Evolutionary conservation across 2,113 vertebrate genomes (phyloP), one percentile per base, ranked within the genome.

Genomic region (Tupaia tana): DNA sequence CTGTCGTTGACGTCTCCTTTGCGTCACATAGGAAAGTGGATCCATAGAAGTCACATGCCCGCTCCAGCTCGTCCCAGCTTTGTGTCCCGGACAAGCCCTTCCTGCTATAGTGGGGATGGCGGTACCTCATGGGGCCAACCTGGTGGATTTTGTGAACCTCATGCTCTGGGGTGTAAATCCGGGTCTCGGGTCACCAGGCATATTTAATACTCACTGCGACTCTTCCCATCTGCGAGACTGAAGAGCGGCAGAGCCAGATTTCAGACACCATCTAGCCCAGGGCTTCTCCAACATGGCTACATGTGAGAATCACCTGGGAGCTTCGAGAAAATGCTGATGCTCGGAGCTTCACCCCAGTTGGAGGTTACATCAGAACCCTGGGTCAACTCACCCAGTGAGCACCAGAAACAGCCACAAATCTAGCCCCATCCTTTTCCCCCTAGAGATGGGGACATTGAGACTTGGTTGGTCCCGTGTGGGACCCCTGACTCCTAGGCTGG

Each of bases 401-500:
- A 9, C 74, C 5, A n/a, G 61, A 18, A 29, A 6, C 29, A 59
- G 18, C 59, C 80, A 19, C 13, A 27, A 52, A 58, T 19, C 8
- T 9, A 59, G 70, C 69, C 66, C 24, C 58, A 7, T 19, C n/a
- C 54, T 3, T 77, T 29, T n/a, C 0, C 66, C 52, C 78, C 20
- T 19, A 71, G 18, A 25, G 18, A 25, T 7, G 7, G 54, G 54
- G 54, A 79, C 31, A 2, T 14, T 1, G 19, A 90, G 81, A 80
- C 6, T 25, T 2, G 1, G 9, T 0, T 18, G 27, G 10, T 34
- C 9, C 3, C 13, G 20, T 9, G 8, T 22, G 10, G 9, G 31
- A 14, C 63, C 19, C 24, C 83, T n/a, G 34, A 20, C 22, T 2
- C 10, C 54, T 16, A 9, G 34, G 77, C 25, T 59, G 8, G 15